Evolutionary conservation across 2,797 vertebrate genomes (phyloP), one percentile per base, ranked within the genome.

Genomic region (Hirundo rustica): DNA sequence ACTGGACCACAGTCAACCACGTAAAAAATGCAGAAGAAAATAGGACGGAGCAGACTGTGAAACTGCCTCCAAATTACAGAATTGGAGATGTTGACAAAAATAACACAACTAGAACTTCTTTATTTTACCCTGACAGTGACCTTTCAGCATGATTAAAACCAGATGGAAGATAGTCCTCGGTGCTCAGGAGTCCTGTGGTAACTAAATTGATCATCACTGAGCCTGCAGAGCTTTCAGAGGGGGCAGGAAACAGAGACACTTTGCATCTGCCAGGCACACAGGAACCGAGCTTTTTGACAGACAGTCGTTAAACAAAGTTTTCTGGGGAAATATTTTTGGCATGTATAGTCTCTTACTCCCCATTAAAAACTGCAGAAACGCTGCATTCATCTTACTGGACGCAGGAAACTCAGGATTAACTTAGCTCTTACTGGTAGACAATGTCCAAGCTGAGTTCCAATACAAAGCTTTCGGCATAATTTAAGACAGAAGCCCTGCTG

Each of bases 401-500:
- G 89, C 38, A 73, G 71, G 77, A 83, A 95, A 96, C 38, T 88
- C 53, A 58, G 26, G 58, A 89, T 60, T 92, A 80, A 71, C 25
- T 84, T 58, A 42, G 87, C 71, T 96, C 78, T 62, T 92, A 89
- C 34, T 89, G 76, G 73, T 42, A 92, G 50, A 68, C 71, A 74
- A 88, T 13, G 42, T 81, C 92, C 92, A 87, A 92, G 85, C 71
- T 45, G 72, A 84, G 75, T 79, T 84, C 65, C 58, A 60, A 58
- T 3, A 74, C 30, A 86, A 95, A 87, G 44, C 78, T 89, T 81
- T 79, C 19, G 0, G 74, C 55, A 32, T 45, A 70, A 91, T 36
- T 72, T 45, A 86, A 76, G 78, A 92, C 88, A 93, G 89, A 92
- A 95, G 86, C 74, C 70, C 94, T 94, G 71, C n/a, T 92, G 54